Base-by-base conservation (phyloP, 92 coral and sea anemone genomes). In the Parazoanthus swiftii region DNA sequence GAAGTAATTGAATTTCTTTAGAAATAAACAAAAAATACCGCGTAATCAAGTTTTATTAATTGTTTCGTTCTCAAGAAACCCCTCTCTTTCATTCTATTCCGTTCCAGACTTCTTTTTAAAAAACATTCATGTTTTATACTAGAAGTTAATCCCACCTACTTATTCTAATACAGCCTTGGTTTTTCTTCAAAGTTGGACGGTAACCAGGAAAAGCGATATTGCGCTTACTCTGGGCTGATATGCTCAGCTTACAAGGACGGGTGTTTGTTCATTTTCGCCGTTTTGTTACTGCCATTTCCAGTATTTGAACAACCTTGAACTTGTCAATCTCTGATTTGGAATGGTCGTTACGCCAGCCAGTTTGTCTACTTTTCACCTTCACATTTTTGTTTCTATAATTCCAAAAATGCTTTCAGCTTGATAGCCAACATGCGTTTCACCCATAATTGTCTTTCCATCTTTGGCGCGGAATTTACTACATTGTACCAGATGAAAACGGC, bases 241-340 rank as follows among this genome's bases (percentile, higher is more conserved):
- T 7, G 23, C 9, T 20, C 50, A 20, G 51, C 79, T 21, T 23
- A 74, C 21, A 39, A 29, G 3, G 26, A 71, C 29, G 10, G 77
- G 38, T 74, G 56, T n/a, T 71, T 9, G 25, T n/a, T 23, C 20
- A 23, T 16, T 23, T 16, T 46, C 21, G 20, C 59, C 44, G n/a
- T 18, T 51, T 73, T 20, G 44, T 72, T 44, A 23, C 43, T 50
- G 59, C 43, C 66, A 70, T 16, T 10, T 43, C 37, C 39, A n/a
- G 48, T 84, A 71, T 84, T 84, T 84, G 87, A 68, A 43, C 87
- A 84, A 71, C 87, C 79, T 84, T 84, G 87, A 84, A 84, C 87
- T 84, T 72, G 59, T 13, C n/a, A 29, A 18, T n/a, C 23, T n/a
- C 38, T 66, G 76, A 15, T 23, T 39, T 44, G 38, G 46, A 76